Evolutionary conservation across 2,888 invertebrate genomes (phyloP).

Genomic region (Dicycla oo): DNA sequence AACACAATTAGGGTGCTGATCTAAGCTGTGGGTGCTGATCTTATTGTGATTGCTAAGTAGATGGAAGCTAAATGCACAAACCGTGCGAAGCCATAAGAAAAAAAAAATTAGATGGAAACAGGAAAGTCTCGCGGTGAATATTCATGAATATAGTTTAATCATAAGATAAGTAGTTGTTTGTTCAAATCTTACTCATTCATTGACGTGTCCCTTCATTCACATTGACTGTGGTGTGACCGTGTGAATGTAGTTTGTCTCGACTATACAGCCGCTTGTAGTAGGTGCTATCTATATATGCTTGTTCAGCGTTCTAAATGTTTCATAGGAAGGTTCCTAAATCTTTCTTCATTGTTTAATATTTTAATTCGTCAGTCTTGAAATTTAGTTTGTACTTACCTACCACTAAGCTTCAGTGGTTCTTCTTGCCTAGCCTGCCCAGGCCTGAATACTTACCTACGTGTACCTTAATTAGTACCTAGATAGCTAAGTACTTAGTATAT

Average conservation of each 20-base stretch:
- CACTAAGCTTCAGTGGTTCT: background rate
- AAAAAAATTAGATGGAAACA: too few species aligned
- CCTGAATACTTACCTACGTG: too few species aligned
- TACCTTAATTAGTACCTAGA: background rate
- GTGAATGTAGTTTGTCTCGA: too few species aligned
- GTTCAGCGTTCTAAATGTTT: background rate
- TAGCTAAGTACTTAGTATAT: background rate
- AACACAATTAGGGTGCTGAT: too few species aligned
- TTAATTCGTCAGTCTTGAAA: background rate
- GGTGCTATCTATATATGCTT: too few species aligned
- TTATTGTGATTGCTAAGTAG: slow-evolving; percentile 31
- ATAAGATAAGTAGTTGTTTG: slow-evolving; percentile 13
- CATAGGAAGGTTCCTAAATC: background rate
- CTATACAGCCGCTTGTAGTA: background rate
- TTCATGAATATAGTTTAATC: slow-evolving; percentile 3
- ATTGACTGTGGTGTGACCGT: background rate
- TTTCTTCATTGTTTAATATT: background rate
- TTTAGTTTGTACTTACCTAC: background rate
- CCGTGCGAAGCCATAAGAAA: too few species aligned
- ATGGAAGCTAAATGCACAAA: too few species aligned
- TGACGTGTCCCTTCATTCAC: slow-evolving; percentile 21
- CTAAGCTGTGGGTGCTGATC: too few species aligned
- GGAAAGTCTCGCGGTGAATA: slow-evolving; percentile 30
- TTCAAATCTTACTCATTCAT: slow-evolving; percentile 5
- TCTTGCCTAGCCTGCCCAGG: background rate